Conservation (phyloP, 1,140 invertebrate genomes). For the Brachionus paranguensis region DNA sequence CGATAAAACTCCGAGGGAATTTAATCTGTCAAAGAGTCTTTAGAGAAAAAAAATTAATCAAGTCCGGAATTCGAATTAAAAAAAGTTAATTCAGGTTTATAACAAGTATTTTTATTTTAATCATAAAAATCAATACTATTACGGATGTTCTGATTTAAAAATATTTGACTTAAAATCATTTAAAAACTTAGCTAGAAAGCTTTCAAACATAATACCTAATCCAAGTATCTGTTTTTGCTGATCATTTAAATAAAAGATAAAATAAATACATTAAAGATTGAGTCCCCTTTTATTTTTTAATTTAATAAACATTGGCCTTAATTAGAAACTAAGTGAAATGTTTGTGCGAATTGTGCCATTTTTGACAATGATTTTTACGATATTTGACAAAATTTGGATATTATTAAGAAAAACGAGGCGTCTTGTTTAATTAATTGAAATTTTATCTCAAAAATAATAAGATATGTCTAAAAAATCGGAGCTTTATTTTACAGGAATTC, state of each 20-base stretch:
- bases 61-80: too few species aligned
- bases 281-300: background rate
- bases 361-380: background rate
- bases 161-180: background rate
- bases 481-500: background rate
- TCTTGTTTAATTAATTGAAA: conserved; percentile 2
- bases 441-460: background rate
- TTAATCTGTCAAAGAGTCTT: background rate
- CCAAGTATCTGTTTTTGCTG: background rate
- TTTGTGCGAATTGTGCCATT: background rate
- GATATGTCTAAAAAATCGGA: background rate
- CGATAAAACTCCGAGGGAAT: background rate
- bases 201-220: background rate
- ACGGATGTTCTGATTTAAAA: background rate
- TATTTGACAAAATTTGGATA: background rate
- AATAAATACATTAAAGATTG: background rate
- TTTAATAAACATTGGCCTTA: background rate
- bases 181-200: background rate
- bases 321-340: background rate
- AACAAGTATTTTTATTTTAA: background rate
- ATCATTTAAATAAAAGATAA: background rate
- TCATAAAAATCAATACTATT: background rate
- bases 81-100: background rate
- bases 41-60: background rate
- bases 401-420: background rate